These are phyloP conservation scores for Peromyscus maniculatus DNA, from an alignment of 2,113 vertebrate genomes.

Conservation along the genomic window DNA sequence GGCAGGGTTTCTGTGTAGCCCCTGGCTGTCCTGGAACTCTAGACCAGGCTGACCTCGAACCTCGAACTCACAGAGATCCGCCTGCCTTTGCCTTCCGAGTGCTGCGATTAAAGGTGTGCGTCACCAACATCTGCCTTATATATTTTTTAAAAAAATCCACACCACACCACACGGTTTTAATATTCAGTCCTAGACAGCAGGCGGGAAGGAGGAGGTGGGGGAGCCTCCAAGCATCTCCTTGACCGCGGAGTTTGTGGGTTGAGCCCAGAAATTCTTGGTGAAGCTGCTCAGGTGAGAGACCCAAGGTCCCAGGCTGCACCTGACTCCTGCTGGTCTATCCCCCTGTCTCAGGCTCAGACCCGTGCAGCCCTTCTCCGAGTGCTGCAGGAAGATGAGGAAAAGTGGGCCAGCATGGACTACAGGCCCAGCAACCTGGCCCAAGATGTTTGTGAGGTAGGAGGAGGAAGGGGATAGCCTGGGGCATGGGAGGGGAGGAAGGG, in stretches of 20 bases:
- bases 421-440: conserved; percentile 72
- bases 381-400: conserved; percentile 77
- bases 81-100: not conserved
- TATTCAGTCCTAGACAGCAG: not conserved
- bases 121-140: not conserved
- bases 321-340: not conserved
- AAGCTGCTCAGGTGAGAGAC: not conserved
- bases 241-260: no score
- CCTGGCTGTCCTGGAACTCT: not conserved
- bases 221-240: not conserved
- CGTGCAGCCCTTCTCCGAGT: conserved; percentile 71
- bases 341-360: conserved; percentile 65
- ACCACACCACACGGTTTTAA: not conserved
- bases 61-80: not conserved
- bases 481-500: accelerated
- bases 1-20: not conserved
- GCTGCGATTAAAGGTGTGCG: not conserved
- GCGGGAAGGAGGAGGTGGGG: not conserved
- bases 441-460: conserved; percentile 78
- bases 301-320: not conserved
- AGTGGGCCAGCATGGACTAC: conserved; percentile 35
- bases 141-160: not conserved
- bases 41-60: not conserved
- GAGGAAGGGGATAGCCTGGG: accelerated
- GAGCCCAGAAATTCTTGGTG: not conserved